Evolutionary conservation across 2,888 invertebrate genomes (phyloP), one percentile per base, ranked within the genome.

Genomic region (Carterocephalus palaemon): DNA sequence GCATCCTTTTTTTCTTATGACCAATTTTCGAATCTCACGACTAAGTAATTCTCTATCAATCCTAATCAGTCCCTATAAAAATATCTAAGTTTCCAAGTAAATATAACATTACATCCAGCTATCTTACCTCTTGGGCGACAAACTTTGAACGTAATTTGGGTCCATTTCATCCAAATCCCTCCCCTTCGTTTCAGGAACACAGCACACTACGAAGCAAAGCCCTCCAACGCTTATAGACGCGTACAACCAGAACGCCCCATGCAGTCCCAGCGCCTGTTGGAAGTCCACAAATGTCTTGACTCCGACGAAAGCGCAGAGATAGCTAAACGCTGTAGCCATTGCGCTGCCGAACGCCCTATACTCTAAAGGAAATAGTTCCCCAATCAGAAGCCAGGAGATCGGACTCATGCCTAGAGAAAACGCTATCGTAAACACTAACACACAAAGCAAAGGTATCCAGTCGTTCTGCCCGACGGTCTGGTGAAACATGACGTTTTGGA

Each of bases 101-200:
- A 59, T 33, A 40, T 36, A 39, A 47, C 36, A 47, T 40, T 31
- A 38, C n/a, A 33, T 42, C 31, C 39, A 42, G 10, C 19, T 46
- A 16, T 49, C 62, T 70, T 84, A 86, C 67, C 84, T 77, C 49
- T 85, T 86, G 5, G 82, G 82, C 1, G 84, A 85, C 6, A 86
- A 59, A 67, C 74, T 86, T 52, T 78, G 83, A 22, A 90, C 89
- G 60, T 90, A 90, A 62, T 90, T 90, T 19, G 92, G 90, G 67
- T 93, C 92, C 91, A 96, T 95, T 75, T 96, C 95, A 69, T 95
- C 95, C 59, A 97, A 84, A 67, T 95, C 95, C 58, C 92, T 92
- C 0, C 96, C 96, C 73, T 95, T 96, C 2, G 97, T 97, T 81
- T 97, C 96, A 0, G 96, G 96, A 4, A 97, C 94, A 69, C 92